Base-by-base conservation (phyloP, 2,888 invertebrate species). In the Tetheella fluctuosa region DNA sequence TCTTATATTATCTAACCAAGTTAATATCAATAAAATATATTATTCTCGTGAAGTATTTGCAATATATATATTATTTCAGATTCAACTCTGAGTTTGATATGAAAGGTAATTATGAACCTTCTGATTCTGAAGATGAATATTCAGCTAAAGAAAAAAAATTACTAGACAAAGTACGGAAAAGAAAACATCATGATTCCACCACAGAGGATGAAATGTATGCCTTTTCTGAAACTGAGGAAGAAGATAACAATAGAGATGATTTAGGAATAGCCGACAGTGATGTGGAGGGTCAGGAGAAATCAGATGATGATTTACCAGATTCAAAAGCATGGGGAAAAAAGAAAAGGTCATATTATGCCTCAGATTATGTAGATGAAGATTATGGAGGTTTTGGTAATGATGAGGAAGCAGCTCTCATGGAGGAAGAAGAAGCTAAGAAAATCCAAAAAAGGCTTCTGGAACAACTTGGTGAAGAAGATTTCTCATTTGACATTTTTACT, bases 351-450 rank as follows among this genome's bases (percentile, higher is more conserved):
- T 99, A 95, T 84, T 98, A 98, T 88, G 95, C 96, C 58, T 97
- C 98, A 0, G 98, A 98, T 90, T 98, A 97, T 87, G 95, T 97
- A 17, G 98, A 98, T 91, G 95, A 96, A 75, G 98, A 98, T 87
- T 97, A 96, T 91, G 95, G 96, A 54, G 95, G 96, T 70, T 93
- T 91, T 79, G 95, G 95, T 48, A 81, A 89, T 77, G 95, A 96
- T 70, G 95, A 96, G 73, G 92, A 95, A 69, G 97, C 97, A 6
- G 95, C 96, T 65, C 93, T 96, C 64, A 87, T 91, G 88, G 98
- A 98, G 87, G 97, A 97, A 83, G 94, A 96, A 74, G 98, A 98
- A 91, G 98, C 97, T 0, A 95, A 94, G 80, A 95, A 94, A 68
- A 96, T 98, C 62, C 98, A 98, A 79, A 94, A 95, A 77, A 94